Base-by-base conservation (phyloP, 2,888 invertebrate genomes). In the Leptura quadrifasciata region DNA sequence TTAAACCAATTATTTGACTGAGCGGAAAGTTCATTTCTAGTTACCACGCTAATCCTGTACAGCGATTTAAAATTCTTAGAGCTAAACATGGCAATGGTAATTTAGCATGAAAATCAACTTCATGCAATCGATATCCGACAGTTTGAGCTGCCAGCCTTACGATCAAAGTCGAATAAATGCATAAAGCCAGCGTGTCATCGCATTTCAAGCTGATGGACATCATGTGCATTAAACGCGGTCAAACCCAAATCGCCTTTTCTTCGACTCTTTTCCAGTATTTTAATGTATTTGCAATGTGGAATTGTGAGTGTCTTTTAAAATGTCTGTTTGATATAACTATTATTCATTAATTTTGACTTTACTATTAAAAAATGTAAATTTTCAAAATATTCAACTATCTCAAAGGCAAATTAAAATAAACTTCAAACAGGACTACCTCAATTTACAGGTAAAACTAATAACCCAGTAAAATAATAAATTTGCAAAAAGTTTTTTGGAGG, bases 21-120 rank as follows among this genome's bases (percentile, higher is more conserved):
- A n/a, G 15, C n/a, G 1, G 6, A n/a, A 47, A 47, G 39, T 47
- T 47, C n/a, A 47, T 47, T 47, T 47, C 47, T 47, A 47, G 2
- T n/a, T 6, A 47, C n/a, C 47, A 47, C 47, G 47, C n/a, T n/a
- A 47, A n/a, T 47, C 47, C 15, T 47, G 47, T 5, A n/a, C 5
- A 15, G n/a, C 47, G 47, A 47, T 47, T n/a, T 47, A 47, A 47
- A 47, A 47, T 47, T 47, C 6, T 47, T 47, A 47, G 5, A 47
- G n/a, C 47, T n/a, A 47, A n/a, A 47, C 47, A n/a, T 47, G n/a
- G 47, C 47, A 47, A 47, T n/a, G 47, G n/a, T 47, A 47, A 47
- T 47, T 47, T 47, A 6, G 47, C 47, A 47, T n/a, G 47, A 47
- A n/a, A 47, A 47, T 47, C 47, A 47, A 47, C 47, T 47, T n/a